Base-by-base conservation (phyloP, 2,113 vertebrate genomes). In the Trinectes maculatus region DNA sequence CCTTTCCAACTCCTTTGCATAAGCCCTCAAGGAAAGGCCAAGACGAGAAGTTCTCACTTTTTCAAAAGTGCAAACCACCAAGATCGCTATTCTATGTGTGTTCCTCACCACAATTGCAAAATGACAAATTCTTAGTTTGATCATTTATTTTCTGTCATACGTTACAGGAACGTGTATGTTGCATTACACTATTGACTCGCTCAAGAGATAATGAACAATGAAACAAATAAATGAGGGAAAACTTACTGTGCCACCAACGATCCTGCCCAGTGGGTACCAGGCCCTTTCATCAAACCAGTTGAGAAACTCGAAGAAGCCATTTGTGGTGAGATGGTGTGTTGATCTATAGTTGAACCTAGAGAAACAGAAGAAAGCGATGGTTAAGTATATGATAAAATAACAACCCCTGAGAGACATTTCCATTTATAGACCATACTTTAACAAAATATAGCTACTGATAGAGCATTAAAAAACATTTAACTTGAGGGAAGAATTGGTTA, bases 261-360 rank as follows among this genome's bases (percentile, higher is more conserved):
- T 99, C 91, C 98, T 95, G 91, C 98, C 98, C 84, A 99, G 84
- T 44, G 98, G 98, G 89, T 99, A 99, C 98, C 97, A 99, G 63
- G 98, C 97, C 91, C 98, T 94, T 90, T 99, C 98, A 68, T 99
- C 98, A 86, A 99, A 99, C 98, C 98, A 99, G 92, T 99, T 99
- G 87, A 99, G 95, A 93, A 99, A 99, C 91, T 99, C 98, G 71
- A 98, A 99, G 94, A 99, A 99, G 73, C 98, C 97, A 83, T 99
- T 97, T 73, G 96, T 96, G 76, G 96, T 95, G 91, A 99, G 97
- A 91, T 99, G 96, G 90, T 99, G 97, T 44, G 97, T 99, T 80
- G 98, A 98, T 94, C 97, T 96, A 85, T 99, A 99, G 93, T 99
- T 99, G 92, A 99, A 99, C 98, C 98, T 99, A 86, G 47, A 40